A percentile compares a stretch with the other conserved stretches of the same genome.
phyloP scores from a whole-genome alignment of 2,113 vertebrate species.

The Kryptolebias marmoratus region DNA sequence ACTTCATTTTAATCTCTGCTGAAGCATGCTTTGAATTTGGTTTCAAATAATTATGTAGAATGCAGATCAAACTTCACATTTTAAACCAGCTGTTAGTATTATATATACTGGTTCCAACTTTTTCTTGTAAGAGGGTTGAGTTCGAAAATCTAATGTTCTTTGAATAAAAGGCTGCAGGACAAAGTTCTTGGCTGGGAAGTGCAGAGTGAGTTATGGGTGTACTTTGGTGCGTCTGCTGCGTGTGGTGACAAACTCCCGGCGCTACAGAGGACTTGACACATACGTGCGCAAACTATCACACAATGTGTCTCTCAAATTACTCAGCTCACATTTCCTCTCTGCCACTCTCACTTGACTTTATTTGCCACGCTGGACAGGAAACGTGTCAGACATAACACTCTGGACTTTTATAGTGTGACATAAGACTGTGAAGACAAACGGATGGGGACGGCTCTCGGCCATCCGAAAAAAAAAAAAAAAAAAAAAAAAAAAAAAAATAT shows the following conservation, averaged over 20 bases:
- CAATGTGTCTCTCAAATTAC: conserved; percentile 47
- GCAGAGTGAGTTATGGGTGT: conserved; percentile 1
- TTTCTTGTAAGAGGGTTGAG: not conserved
- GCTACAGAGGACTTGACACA: conserved; percentile 4
- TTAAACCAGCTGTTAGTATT: not conserved
- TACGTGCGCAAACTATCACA: conserved; percentile 26
- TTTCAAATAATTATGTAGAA: too few relatives aligned
- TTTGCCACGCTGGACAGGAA: conserved; percentile 45
- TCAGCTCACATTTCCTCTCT: conserved; percentile 59
- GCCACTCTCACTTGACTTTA: conserved; percentile 43
- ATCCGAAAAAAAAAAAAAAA: conserved; percentile 37
- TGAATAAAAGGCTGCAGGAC: not conserved
- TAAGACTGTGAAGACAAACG: conserved; percentile 52
- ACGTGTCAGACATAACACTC: conserved; percentile 62
- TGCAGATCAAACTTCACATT: not conserved
- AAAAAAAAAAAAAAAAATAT: too few relatives aligned
- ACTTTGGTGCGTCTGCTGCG: conserved; percentile 1
- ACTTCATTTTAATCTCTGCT: too few relatives aligned
- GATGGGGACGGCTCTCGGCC: conserved; percentile 62
- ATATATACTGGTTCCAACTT: not conserved
- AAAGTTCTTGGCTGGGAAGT: conserved; percentile 9
- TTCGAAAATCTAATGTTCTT: not conserved
- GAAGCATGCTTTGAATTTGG: too few relatives aligned
- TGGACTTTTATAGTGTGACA: conserved; percentile 40
- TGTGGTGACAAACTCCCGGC: conserved; percentile 7